Evolutionary conservation across 2,888 invertebrate genomes (phyloP).

Genomic region (Drosophila meridiana): DNA sequence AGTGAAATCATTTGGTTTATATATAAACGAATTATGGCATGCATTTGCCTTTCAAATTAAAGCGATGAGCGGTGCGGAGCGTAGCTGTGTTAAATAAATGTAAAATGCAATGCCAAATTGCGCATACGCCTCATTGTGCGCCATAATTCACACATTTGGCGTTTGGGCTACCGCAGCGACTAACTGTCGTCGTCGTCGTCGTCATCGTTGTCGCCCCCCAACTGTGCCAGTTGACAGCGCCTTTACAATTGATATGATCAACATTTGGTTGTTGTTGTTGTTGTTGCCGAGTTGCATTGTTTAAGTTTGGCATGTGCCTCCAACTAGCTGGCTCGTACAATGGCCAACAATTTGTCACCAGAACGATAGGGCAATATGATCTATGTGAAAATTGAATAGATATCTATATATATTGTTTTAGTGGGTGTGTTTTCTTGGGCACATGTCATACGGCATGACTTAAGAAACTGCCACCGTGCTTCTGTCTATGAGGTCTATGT

Average conservation of each 20-base stretch:
- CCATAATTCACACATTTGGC: constrained; percentile 60
- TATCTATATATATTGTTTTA: background rate
- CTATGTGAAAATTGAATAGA: constrained; percentile 14
- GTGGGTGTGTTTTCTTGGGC: constrained; percentile 35
- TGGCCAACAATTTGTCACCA: constrained; percentile 66
- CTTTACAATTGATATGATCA: constrained; percentile 76
- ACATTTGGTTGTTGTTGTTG: constrained; percentile 44
- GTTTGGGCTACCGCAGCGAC: constrained; percentile 33
- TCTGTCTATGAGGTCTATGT: constrained; percentile 35
- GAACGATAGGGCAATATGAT: constrained; percentile 26
- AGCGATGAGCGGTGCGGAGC: constrained; percentile 3
- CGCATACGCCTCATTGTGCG: constrained; percentile 50
- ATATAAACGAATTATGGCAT: constrained; percentile 75
- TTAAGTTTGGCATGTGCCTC: constrained; percentile 69
- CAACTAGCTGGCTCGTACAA: constrained; percentile 34
- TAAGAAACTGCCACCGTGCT: constrained; percentile 56
- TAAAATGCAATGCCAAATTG: constrained; percentile 52
- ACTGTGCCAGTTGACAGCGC: constrained; percentile 71
- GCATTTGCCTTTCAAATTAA: constrained; percentile 51
- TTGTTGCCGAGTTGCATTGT: constrained; percentile 60
- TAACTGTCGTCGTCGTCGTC: constrained; percentile 15
- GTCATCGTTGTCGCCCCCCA: constrained; percentile 42
- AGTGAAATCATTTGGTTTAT: constrained; percentile 75
- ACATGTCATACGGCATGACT: constrained; percentile 60
- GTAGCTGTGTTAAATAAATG: constrained; percentile 16